These are phyloP conservation scores for Eurytoma californica DNA, from an alignment of 2,888 invertebrate genomes.

Conservation along the genomic window DNA sequence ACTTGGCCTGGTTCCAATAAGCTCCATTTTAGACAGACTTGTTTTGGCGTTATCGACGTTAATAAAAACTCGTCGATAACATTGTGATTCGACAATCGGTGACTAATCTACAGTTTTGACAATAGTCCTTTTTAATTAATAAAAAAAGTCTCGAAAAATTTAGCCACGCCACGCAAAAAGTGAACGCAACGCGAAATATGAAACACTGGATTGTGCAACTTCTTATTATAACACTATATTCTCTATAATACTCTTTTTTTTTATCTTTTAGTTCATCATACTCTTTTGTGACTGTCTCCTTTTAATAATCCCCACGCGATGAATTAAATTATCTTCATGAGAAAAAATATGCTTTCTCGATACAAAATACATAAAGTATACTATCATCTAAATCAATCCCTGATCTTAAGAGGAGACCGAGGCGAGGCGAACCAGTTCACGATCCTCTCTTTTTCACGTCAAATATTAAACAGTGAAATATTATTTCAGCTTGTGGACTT, in stretches of 20 bases:
- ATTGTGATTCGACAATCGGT: conserved; percentile 38
- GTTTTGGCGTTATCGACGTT: conserved; percentile 37
- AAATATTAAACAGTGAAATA: no score
- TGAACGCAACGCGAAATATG: conserved; percentile 40
- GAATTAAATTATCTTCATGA: conserved; percentile 25
- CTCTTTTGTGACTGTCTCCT: conserved; percentile 23
- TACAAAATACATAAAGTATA: conserved; percentile 50
- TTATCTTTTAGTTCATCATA: conserved; percentile 36
- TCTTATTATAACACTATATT: conserved; percentile 49
- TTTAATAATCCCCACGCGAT: conserved; percentile 11
- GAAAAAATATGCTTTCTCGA: conserved; percentile 48
- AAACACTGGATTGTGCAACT: conserved; percentile 52
- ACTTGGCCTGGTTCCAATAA: conserved; percentile 52
- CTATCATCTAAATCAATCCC: conserved; percentile 51
- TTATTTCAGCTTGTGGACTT: no score
- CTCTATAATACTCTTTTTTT: conserved; percentile 54
- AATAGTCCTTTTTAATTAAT: conserved; percentile 40
- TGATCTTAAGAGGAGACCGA: conserved; percentile 20
- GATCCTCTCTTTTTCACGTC: no score
- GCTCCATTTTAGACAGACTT: conserved; percentile 56
- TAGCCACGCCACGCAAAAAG: conserved; percentile 37
- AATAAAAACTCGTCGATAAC: conserved; percentile 26
- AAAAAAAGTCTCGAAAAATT: conserved; percentile 45
- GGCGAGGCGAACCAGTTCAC: no score
- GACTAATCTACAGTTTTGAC: conserved; percentile 52